These are phyloP conservation scores for Trichoplax adhaerens DNA, from an alignment of 37 sponge, comb jelly and placozoan genomes.

Conservation along the genomic window DNA sequence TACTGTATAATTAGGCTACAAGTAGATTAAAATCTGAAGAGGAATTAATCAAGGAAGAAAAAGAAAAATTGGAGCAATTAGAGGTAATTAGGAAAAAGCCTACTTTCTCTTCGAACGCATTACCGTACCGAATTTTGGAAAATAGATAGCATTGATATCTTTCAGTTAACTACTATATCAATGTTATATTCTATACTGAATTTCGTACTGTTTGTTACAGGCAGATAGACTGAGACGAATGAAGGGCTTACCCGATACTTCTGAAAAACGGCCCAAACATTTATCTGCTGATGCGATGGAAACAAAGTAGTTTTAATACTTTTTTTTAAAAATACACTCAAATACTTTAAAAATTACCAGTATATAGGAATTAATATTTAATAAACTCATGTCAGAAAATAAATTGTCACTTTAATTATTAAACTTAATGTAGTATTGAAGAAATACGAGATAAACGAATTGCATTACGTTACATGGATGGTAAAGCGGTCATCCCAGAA, in stretches of 20 bases:
- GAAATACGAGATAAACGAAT: conserved; percentile 1
- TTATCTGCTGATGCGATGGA: conserved; percentile 23
- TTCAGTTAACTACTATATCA: too few species aligned
- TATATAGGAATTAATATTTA: too few species aligned
- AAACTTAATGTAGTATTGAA: too few species aligned
- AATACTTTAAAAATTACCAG: too few species aligned
- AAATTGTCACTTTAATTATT: too few species aligned
- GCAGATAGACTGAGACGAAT: conserved; percentile 3
- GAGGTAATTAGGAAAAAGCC: too few species aligned
- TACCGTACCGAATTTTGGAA: too few species aligned
- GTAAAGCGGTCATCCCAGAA: conserved; percentile 1
- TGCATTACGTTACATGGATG: conserved; percentile 32
- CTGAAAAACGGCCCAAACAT: not conserved
- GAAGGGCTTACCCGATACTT: not conserved
- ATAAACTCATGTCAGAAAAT: too few species aligned
- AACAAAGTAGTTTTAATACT: not conserved
- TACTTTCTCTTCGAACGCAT: too few species aligned
- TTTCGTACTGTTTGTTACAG: not conserved
- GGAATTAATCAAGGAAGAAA: conserved; percentile 49
- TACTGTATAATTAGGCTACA: conserved; percentile 16
- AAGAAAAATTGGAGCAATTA: not conserved
- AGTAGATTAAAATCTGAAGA: conserved; percentile 59
- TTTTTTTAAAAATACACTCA: not conserved
- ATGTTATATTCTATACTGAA: too few species aligned
- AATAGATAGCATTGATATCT: too few species aligned